These are phyloP conservation scores for Chloroceryle aenea DNA, from an alignment of 2,113 vertebrate species.

Conservation along the genomic window DNA sequence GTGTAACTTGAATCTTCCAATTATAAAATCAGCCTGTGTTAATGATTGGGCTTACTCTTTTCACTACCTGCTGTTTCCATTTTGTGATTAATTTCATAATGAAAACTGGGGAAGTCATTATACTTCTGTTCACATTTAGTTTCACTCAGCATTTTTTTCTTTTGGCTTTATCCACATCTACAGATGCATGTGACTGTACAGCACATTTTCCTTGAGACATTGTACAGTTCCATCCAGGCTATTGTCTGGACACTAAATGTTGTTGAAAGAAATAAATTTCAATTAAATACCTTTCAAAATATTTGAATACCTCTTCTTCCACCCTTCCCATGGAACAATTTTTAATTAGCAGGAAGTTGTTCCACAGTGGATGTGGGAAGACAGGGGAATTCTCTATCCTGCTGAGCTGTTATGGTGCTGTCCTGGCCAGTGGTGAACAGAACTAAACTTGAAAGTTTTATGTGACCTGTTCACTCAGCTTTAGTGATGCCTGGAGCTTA, in stretches of 20 bases:
- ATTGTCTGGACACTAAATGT: not conserved
- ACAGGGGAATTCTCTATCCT: not conserved
- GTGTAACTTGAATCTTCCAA: not conserved
- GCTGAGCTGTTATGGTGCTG: not conserved
- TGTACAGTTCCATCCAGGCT: not conserved
- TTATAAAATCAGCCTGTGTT: not conserved
- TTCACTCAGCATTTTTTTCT: not conserved
- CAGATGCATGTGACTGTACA: not conserved
- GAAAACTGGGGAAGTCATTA: not conserved
- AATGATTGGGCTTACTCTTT: not conserved
- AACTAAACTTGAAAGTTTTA: not conserved
- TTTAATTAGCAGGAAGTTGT: conserved; percentile 5
- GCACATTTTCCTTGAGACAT: not conserved
- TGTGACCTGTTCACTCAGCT: not conserved
- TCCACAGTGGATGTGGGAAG: not conserved
- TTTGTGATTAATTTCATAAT: not conserved
- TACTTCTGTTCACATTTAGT: not conserved
- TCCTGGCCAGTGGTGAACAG: not conserved
- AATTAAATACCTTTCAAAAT: not conserved
- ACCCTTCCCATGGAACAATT: not conserved
- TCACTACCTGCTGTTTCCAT: not conserved
- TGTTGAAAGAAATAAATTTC: not conserved
- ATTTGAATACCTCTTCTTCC: not conserved
- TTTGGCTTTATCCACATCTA: not conserved
- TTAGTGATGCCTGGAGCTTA: not conserved